Base-by-base conservation (phyloP, 2,888 invertebrate genomes). In the Hemaris fuciformis region DNA sequence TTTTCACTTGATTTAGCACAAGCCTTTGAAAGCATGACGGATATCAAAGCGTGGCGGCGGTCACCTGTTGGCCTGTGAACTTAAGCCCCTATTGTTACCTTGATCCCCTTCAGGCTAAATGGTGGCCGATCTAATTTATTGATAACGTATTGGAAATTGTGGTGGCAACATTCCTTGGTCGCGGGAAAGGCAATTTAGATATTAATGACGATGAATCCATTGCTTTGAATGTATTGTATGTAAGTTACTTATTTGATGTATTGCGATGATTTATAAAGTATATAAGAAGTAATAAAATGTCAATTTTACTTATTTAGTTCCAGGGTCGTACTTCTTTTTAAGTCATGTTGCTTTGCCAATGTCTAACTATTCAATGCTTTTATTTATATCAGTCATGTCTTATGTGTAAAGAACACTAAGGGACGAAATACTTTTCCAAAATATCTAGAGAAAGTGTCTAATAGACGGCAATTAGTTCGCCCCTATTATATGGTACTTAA, bases 71-170 rank as follows among this genome's bases (percentile, higher is more conserved):
- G 31, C 18, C 31, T 53, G 48, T 7, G 53, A 18, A 53, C 18
- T 42, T 15, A 53, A 31, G 10, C 18, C 31, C 8, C 53, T 8
- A 31, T 53, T 53, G 53, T 53, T 53, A 27, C 27, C 53, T 27
- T 18, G 27, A 53, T 53, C 53, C 53, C 27, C 8, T 31, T 18
- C 18, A 60, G 46, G 20, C 38, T 60, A 31, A 10, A 23, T 23
- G 22, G 23, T 18, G 25, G 60, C 25, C 10, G 81, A 83, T 83
- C 73, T 78, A 79, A 83, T 83, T 81, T 83, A 78, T 73, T 74
- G 83, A 83, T 83, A 83, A 57, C 67, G 67, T 65, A 72, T 68
- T 59, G n/a, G 45, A 18, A 61, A 23, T 60, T 20, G 18, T 25
- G 34, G 18, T 34, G 20, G 53, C 27, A 53, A 53, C 53, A 4